These are phyloP conservation scores for Poicephalus gulielmi DNA, from an alignment of 2,113 vertebrate species.

Conservation along the genomic window DNA sequence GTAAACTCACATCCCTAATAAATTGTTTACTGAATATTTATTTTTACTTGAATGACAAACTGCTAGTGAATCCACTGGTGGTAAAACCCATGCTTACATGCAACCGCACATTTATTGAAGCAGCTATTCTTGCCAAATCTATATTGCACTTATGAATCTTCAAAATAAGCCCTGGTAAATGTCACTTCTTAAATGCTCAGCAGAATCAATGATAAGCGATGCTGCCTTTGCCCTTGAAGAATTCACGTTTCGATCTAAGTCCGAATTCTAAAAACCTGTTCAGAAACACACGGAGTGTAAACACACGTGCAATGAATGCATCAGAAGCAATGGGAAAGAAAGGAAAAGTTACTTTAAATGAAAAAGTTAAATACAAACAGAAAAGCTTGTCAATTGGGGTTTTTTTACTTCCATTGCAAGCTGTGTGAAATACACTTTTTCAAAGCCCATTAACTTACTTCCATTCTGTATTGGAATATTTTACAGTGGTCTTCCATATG, in stretches of 20 bases:
- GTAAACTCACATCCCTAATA: constrained; percentile 45
- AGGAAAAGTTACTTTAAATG: not conserved
- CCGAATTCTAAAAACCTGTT: constrained; percentile 13
- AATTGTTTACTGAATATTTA: constrained; percentile 68
- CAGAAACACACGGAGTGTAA: not conserved
- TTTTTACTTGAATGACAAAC: constrained; percentile 47
- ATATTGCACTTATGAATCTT: constrained; percentile 58
- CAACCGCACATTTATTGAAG: constrained; percentile 55
- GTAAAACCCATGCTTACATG: constrained; percentile 38
- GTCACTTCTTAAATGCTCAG: constrained; percentile 61
- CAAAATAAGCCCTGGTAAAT: constrained; percentile 65
- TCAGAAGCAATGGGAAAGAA: not conserved
- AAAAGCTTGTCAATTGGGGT: not conserved
- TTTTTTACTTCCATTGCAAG: not conserved
- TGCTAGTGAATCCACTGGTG: not conserved
- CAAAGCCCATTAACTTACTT: not conserved
- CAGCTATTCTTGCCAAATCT: constrained; percentile 56
- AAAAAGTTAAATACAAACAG: not conserved
- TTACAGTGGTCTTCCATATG: not conserved
- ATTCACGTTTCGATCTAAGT: not conserved
- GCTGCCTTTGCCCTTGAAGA: constrained; percentile 46
- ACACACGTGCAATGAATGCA: not conserved
- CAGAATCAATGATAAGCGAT: constrained; percentile 58
- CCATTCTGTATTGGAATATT: not conserved
- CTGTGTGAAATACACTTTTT: not conserved